Evolutionary conservation across 2,113 vertebrate species (phyloP).

Genomic region (Podiceps cristatus): DNA sequence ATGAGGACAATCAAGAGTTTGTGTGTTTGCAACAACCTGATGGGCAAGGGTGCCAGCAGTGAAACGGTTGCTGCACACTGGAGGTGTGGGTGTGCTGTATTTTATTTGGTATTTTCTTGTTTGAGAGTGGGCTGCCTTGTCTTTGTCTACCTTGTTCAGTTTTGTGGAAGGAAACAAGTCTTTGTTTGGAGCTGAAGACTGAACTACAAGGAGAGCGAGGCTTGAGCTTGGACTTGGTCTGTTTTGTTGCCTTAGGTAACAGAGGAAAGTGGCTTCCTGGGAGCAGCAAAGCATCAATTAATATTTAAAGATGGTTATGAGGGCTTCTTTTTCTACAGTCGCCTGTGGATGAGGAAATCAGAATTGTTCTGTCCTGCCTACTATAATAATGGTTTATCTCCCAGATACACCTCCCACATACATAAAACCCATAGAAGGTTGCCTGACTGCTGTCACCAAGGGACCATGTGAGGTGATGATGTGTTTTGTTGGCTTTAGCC

Average conservation of each 20-base stretch:
- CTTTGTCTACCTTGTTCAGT: neutral
- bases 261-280: neutral
- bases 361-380: neutral
- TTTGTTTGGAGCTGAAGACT: neutral
- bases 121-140: neutral
- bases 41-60: neutral
- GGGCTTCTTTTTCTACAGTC: neutral
- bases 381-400: neutral
- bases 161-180: neutral
- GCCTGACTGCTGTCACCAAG: neutral
- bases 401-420: neutral
- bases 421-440: neutral
- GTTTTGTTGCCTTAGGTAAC: neutral
- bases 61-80: neutral
- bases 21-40: neutral
- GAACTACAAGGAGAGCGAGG: neutral
- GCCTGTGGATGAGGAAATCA: neutral
- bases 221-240: neutral
- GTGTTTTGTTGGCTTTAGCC: neutral
- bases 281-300: neutral
- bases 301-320: neutral
- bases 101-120: neutral
- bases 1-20: neutral
- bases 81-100: neutral
- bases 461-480: accelerated